A percentile compares a stretch with the other conserved stretches of the same genome.
Evolutionary conservation across 2,888 invertebrate species (phyloP).

Genomic region (Archips crataeganus): DNA sequence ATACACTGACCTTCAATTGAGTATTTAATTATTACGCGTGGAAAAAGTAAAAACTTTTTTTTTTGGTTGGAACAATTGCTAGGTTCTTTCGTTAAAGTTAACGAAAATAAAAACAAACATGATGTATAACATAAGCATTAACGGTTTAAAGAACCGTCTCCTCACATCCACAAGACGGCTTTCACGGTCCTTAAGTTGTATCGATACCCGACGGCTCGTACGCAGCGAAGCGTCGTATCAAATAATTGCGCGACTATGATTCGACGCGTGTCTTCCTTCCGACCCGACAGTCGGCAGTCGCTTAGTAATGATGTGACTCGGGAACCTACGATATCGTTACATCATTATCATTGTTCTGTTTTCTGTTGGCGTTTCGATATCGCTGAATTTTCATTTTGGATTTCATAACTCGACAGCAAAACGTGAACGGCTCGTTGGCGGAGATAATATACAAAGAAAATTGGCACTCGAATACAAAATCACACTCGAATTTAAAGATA

Average conservation of each 20-base stretch:
- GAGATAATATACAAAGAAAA: not conserved
- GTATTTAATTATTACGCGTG: too few relatives aligned
- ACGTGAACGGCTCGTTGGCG: not conserved
- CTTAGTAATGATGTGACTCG: constrained; percentile 67
- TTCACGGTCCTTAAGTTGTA: constrained; percentile 1
- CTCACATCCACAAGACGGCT: not conserved
- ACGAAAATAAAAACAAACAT: too few relatives aligned
- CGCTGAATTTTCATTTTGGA: constrained; percentile 46
- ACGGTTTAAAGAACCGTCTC: not conserved
- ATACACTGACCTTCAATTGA: too few relatives aligned
- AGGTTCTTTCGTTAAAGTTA: too few relatives aligned
- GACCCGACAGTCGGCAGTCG: constrained; percentile 46
- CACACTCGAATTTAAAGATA: not conserved
- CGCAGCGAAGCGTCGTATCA: constrained; percentile 27
- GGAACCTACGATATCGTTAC: constrained; percentile 57
- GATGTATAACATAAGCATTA: not conserved
- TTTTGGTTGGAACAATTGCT: too few relatives aligned
- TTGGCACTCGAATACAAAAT: not conserved
- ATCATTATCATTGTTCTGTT: constrained; percentile 60
- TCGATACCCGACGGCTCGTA: constrained; percentile 14
- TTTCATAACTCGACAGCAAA: not conserved
- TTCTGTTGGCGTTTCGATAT: constrained; percentile 53
- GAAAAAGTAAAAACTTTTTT: too few relatives aligned
- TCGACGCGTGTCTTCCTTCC: constrained; percentile 54
- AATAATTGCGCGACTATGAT: constrained; percentile 46